A percentile compares a stretch with the other conserved stretches of the same genome.
Evolutionary conservation across 2,797 vertebrate genomes (phyloP).

Genomic region (Diplodus puntazzo): DNA sequence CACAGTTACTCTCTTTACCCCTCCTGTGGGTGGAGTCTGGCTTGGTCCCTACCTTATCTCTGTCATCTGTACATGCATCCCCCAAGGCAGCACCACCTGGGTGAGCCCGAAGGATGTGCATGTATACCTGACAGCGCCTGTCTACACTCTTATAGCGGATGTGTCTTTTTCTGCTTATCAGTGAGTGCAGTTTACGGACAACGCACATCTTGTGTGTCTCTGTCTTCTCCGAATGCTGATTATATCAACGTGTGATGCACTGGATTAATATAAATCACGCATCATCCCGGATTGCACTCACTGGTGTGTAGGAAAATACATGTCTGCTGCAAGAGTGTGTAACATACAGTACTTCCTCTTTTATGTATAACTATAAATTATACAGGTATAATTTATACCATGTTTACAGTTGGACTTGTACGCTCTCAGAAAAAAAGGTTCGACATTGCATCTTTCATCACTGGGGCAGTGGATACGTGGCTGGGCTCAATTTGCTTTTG

Average conservation of each 20-base stretch:
- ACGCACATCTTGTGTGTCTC: constrained; percentile 23
- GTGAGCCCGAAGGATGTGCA: constrained; percentile 61
- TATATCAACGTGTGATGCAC: constrained; percentile 39
- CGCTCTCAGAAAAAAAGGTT: constrained; percentile 71
- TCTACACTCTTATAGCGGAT: constrained; percentile 68
- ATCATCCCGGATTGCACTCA: constrained; percentile 64
- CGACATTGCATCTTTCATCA: constrained; percentile 72
- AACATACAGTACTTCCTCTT: constrained; percentile 68
- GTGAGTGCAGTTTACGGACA: constrained; percentile 70
- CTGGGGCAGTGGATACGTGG: constrained; percentile 51
- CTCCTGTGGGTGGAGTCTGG: constrained; percentile 67
- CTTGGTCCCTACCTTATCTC: constrained; percentile 68
- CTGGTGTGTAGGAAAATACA: constrained; percentile 55
- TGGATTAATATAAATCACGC: constrained; percentile 30
- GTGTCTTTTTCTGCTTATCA: constrained; percentile 69
- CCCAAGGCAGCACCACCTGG: constrained; percentile 34
- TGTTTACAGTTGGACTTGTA: constrained; percentile 69
- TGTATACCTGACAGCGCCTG: constrained; percentile 75
- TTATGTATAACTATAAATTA: constrained; percentile 81
- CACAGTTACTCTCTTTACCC: constrained; percentile 70
- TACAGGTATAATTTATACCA: constrained; percentile 81
- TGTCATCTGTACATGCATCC: constrained; percentile 76
- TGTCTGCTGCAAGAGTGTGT: constrained; percentile 67
- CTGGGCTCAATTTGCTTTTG: constrained; percentile 51
- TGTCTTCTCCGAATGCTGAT: constrained; percentile 45